These are phyloP conservation scores for Matsumyia berberina DNA, from an alignment of 2,888 invertebrate species.

Conservation along the genomic window DNA sequence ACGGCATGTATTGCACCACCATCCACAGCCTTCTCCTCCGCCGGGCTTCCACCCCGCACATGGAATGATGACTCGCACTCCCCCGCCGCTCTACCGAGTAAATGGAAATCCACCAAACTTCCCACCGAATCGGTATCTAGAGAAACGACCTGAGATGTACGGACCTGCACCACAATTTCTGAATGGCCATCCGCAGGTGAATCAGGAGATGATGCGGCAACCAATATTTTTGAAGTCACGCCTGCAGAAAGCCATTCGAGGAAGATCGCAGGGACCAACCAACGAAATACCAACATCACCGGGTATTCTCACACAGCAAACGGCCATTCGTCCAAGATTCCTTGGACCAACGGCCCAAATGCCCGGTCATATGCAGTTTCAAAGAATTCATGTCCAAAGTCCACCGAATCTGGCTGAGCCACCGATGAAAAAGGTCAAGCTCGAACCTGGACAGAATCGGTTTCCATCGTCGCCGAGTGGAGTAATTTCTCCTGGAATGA, in stretches of 20 bases:
- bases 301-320: slow-evolving; percentile 62
- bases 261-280: slow-evolving; percentile 51
- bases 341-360: slow-evolving; percentile 47
- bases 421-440: slow-evolving; percentile 72
- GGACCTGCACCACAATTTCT: slow-evolving; percentile 51
- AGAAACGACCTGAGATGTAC: slow-evolving; percentile 66
- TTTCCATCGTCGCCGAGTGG: slow-evolving; percentile 48
- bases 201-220: slow-evolving; percentile 75
- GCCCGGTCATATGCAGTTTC: slow-evolving; percentile 63
- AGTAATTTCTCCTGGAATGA: slow-evolving; percentile 44
- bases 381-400: slow-evolving; percentile 22
- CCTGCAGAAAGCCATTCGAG: slow-evolving; percentile 72
- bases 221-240: slow-evolving; percentile 77
- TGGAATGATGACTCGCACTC: slow-evolving; percentile 65
- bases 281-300: slow-evolving; percentile 54
- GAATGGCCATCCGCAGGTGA: slow-evolving; percentile 53
- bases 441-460: slow-evolving; percentile 34
- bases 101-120: slow-evolving; percentile 63
- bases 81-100: slow-evolving; percentile 74
- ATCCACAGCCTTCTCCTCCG: slow-evolving; percentile 68
- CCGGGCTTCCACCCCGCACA: slow-evolving; percentile 61
- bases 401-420: slow-evolving; percentile 64
- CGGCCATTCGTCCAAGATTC: slow-evolving; percentile 66
- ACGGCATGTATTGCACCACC: slow-evolving; percentile 63
- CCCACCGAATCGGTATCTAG: slow-evolving; percentile 68